phyloP scores from a whole-genome alignment of 2,113 vertebrate genomes.

The Megaptera novaeangliae region DNA sequence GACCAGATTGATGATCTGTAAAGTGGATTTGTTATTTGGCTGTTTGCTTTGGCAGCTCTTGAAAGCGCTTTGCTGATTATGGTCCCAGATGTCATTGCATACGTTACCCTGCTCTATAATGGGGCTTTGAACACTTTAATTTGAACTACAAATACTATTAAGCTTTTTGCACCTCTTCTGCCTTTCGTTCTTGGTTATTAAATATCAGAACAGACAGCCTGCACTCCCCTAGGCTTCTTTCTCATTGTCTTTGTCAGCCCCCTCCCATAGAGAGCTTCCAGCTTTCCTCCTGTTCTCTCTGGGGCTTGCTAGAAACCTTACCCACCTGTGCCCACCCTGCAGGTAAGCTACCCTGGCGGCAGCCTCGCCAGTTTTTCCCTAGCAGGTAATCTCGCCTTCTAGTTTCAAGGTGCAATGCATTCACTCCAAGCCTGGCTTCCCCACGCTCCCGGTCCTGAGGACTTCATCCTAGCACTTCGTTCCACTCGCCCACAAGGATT shows the following conservation, averaged over 20 bases:
- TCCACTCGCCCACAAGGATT: not conserved
- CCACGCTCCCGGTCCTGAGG: accelerated
- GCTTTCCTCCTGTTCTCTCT: not conserved
- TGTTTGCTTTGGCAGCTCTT: conserved; percentile 99
- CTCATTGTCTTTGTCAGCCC: conserved; percentile 33
- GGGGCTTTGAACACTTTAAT: conserved; percentile 86
- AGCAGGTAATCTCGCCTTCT: not conserved
- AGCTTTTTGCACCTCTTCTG: conserved; percentile 84
- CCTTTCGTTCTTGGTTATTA: conserved; percentile 70
- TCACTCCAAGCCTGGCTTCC: not conserved
- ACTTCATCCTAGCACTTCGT: not conserved
- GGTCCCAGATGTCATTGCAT: conserved; percentile 98
- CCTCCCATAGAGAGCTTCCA: not conserved
- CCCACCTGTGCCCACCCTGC: not conserved
- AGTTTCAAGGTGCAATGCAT: not conserved
- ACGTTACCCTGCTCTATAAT: conserved; percentile 86
- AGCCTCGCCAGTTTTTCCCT: not conserved
- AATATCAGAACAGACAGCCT: conserved; percentile 73
- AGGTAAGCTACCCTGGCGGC: not conserved
- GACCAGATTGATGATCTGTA: conserved; percentile 98
- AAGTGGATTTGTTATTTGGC: conserved; percentile 99
- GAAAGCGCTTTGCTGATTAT: conserved; percentile 96
- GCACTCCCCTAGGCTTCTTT: conserved; percentile 50
- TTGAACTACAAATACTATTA: conserved; percentile 85
- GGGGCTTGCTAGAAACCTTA: not conserved